These are phyloP conservation scores for Mythimna vitellina DNA, from an alignment of 2,888 invertebrate genomes.

Conservation along the genomic window DNA sequence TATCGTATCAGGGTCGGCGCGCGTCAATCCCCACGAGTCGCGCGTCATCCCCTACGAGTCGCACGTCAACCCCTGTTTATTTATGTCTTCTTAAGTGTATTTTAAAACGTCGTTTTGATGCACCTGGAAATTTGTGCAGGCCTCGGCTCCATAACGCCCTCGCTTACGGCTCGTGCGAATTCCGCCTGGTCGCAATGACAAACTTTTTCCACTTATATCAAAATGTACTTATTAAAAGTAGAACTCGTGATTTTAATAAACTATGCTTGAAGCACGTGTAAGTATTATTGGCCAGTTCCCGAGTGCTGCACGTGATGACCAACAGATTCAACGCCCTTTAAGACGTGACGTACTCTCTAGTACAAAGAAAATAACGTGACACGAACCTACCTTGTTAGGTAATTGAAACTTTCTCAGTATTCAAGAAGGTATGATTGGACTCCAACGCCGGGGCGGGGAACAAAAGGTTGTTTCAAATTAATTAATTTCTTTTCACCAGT, in stretches of 20 bases:
- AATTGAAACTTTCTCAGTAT: background rate
- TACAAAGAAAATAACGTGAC: constrained; percentile 37
- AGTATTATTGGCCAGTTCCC: constrained; percentile 29
- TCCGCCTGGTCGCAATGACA: no score
- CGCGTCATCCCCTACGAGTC: no score
- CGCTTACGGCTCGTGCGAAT: no score
- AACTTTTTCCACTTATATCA: no score
- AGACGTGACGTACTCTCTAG: constrained; percentile 13
- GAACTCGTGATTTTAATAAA: constrained; percentile 22
- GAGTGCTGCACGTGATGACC: constrained; percentile 32
- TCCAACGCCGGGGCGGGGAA: background rate
- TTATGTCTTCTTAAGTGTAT: no score
- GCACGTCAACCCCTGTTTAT: no score
- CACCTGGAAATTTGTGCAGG: no score
- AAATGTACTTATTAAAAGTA: background rate
- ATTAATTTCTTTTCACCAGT: background rate
- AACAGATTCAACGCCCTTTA: constrained; percentile 45
- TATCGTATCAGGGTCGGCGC: no score
- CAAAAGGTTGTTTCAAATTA: background rate
- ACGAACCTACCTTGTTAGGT: background rate
- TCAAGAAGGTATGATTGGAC: background rate
- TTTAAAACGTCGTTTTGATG: no score
- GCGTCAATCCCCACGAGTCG: no score
- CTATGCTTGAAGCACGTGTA: constrained; percentile 12
- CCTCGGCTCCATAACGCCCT: no score